A percentile compares a stretch with the other conserved stretches of the same genome.
These are phyloP conservation scores for Petroica traversi DNA, from an alignment of 2,113 vertebrate genomes.

Conservation along the genomic window DNA sequence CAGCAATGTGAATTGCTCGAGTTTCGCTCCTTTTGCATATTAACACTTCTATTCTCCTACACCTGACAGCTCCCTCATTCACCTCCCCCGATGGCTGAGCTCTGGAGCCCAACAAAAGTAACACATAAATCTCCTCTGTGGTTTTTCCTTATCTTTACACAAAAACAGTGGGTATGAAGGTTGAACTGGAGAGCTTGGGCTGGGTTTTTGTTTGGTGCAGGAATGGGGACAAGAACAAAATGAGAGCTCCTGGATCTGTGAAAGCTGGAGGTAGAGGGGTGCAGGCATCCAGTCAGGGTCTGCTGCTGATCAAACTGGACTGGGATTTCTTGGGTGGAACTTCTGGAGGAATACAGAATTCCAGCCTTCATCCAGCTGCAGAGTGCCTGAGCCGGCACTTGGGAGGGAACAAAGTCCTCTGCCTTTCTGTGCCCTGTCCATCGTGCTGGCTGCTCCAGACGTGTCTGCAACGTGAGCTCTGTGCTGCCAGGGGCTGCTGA, in stretches of 20 bases:
- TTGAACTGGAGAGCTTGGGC: not conserved
- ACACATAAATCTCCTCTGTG: not conserved
- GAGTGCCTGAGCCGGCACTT: fast-evolving
- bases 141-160: not conserved
- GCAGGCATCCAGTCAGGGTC: not conserved
- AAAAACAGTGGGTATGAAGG: not conserved
- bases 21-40: not conserved
- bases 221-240: not conserved
- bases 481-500: not conserved
- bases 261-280: not conserved
- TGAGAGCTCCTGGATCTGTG: not conserved
- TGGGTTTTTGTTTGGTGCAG: not conserved
- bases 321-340: not conserved
- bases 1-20: not conserved
- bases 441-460: not conserved
- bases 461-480: fast-evolving
- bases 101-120: not conserved
- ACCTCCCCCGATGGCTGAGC: not conserved
- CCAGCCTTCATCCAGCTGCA: fast-evolving
- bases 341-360: not conserved
- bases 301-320: not conserved
- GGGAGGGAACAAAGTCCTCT: not conserved
- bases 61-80: not conserved
- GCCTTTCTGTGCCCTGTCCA: not conserved
- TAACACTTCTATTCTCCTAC: not conserved